Conservation (phyloP, 2,113 vertebrate species). For the Ictalurus furcatus region DNA sequence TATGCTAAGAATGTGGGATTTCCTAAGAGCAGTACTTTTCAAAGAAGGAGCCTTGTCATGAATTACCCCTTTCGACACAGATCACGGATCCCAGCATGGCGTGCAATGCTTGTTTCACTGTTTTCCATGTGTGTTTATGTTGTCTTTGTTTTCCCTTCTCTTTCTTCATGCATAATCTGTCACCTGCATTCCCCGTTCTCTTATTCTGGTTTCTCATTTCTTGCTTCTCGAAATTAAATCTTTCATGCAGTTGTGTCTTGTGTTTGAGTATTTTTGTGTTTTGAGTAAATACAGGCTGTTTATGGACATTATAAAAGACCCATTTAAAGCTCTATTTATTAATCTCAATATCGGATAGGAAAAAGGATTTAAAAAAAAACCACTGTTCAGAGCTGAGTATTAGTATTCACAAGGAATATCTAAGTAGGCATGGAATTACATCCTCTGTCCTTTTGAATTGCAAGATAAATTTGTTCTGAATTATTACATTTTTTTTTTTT, state of each 20-base stretch:
- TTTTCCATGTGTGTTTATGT: neutral
- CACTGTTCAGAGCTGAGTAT: neutral
- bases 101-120: neutral
- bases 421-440: neutral
- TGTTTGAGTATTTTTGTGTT: neutral
- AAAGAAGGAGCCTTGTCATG: neutral
- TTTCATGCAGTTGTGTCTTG: neutral
- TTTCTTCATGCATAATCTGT: neutral
- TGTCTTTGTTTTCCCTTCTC: neutral
- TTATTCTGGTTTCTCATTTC: neutral
- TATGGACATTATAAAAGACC: neutral
- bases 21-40: neutral
- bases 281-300: neutral
- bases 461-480: neutral
- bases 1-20: neutral
- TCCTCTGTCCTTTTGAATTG: neutral
- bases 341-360: neutral
- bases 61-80: neutral
- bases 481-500: no score
- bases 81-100: neutral
- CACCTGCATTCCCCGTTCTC: neutral
- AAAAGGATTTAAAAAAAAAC: neutral
- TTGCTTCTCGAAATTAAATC: neutral
- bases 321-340: neutral
- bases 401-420: neutral